These are phyloP conservation scores for Tyto alba DNA, from an alignment of 2,113 vertebrate genomes.

Conservation along the genomic window DNA sequence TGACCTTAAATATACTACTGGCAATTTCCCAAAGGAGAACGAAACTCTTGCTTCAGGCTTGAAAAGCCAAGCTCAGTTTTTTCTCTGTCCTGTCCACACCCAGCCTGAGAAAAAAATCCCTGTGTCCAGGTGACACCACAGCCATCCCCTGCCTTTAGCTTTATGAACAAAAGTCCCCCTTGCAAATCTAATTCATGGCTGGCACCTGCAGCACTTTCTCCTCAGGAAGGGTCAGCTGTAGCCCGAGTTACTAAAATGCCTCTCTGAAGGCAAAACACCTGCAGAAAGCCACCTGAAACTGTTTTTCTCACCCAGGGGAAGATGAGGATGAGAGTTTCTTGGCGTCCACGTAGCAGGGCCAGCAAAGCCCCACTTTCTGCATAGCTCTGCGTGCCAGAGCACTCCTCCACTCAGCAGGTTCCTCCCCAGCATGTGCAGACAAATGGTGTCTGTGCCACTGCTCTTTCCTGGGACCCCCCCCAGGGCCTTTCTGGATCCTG, in stretches of 20 bases:
- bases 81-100: not conserved
- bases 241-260: not conserved
- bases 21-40: not conserved
- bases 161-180: not conserved
- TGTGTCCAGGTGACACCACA: not conserved
- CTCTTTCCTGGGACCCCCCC: no score
- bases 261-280: not conserved
- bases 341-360: accelerated
- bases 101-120: not conserved
- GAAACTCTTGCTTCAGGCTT: not conserved
- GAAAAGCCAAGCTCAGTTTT: not conserved
- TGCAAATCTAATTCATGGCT: not conserved
- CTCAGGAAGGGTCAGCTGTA: not conserved
- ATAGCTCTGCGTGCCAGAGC: not conserved
- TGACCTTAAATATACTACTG: not conserved
- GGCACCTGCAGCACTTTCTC: not conserved
- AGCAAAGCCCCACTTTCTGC: not conserved
- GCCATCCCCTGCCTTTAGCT: not conserved
- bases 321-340: not conserved
- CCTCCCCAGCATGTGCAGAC: not conserved
- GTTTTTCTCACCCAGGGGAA: not conserved
- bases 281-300: not conserved
- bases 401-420: not conserved
- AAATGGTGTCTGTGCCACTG: not conserved
- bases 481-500: not conserved